Conservation (phyloP, 2,113 vertebrate species). For the Rhombomys opimus region DNA sequence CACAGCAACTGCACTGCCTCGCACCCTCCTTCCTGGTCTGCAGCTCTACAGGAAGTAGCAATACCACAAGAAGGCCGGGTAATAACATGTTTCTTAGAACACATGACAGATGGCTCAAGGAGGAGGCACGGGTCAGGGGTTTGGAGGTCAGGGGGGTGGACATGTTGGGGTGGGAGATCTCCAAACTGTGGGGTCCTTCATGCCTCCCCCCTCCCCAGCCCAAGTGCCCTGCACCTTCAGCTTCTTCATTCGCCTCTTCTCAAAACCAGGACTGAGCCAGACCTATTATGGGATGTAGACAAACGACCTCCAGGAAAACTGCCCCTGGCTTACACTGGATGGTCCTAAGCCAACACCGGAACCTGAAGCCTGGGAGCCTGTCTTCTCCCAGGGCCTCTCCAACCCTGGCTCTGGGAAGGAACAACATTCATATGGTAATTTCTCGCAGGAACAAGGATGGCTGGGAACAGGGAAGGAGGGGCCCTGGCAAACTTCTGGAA, state of each 20-base stretch:
- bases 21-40: background rate
- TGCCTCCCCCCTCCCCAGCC: too few species aligned
- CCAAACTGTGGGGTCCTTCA: background rate
- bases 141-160: too few species aligned
- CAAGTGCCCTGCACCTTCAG: background rate
- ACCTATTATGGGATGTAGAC: conserved; percentile 8
- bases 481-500: background rate
- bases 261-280: background rate
- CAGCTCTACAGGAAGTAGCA: background rate
- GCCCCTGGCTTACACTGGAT: background rate
- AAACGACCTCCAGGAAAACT: background rate
- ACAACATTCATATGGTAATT: conserved; percentile 53
- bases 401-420: conserved; percentile 23
- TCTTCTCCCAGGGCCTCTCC: conserved; percentile 4
- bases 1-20: background rate
- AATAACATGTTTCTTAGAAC: background rate
- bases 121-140: background rate
- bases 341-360: background rate
- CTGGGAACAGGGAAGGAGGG: background rate
- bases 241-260: background rate
- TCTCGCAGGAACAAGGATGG: background rate
- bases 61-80: background rate
- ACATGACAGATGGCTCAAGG: fast-evolving
- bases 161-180: background rate
- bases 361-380: background rate